These are phyloP conservation scores for Willowsia nigromaculata DNA, from an alignment of 2,888 invertebrate species.

Conservation along the genomic window DNA sequence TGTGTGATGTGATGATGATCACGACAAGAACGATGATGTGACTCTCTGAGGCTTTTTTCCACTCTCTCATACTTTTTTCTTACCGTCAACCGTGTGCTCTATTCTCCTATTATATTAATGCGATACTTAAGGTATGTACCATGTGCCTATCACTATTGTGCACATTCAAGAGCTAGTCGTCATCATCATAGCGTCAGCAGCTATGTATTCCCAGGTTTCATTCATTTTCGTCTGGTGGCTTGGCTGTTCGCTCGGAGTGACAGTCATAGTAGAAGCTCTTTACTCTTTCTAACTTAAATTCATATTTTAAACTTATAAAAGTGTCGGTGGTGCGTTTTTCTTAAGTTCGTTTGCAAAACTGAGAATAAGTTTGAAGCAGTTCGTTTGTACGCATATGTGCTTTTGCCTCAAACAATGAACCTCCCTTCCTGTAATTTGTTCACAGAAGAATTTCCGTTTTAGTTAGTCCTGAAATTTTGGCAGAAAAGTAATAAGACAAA, in stretches of 20 bases:
- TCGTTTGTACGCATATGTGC: background rate
- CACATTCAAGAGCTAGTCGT: background rate
- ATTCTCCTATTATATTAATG: background rate
- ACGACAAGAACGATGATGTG: constrained; percentile 11
- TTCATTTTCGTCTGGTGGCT: background rate
- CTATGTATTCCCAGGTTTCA: background rate
- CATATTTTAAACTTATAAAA: background rate
- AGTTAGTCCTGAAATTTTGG: background rate
- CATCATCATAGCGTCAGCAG: background rate
- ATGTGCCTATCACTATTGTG: background rate
- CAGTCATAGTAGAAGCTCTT: background rate
- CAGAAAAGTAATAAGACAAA: background rate
- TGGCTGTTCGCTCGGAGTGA: background rate
- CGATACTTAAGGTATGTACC: background rate
- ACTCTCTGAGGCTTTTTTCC: constrained; percentile 9
- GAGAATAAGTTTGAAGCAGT: background rate
- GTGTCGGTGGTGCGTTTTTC: background rate
- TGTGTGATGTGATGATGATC: constrained; percentile 17
- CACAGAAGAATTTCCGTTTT: background rate
- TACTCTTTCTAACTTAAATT: background rate
- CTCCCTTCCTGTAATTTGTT: constrained; percentile 7
- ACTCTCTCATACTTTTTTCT: background rate
- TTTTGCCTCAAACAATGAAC: background rate
- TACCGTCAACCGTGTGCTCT: background rate
- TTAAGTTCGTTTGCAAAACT: background rate